These are phyloP conservation scores for Orthochromis indermauri DNA, from an alignment of 2,113 vertebrate genomes.

Conservation along the genomic window DNA sequence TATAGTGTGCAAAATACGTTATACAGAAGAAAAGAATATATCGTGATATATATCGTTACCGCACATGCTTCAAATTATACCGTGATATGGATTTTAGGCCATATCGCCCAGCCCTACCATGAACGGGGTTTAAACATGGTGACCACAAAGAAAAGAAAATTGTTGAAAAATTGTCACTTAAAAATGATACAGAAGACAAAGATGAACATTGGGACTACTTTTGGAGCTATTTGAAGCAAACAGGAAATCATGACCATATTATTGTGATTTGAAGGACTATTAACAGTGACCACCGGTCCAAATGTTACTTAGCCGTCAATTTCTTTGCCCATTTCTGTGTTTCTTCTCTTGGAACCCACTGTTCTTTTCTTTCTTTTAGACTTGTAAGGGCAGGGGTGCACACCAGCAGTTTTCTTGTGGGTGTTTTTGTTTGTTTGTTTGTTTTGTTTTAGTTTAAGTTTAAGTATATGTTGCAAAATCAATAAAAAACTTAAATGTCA, in stretches of 20 bases:
- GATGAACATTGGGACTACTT: too few relatives aligned
- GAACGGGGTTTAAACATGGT: not conserved
- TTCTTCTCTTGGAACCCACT: not conserved
- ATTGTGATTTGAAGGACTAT: not conserved
- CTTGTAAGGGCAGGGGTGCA: not conserved
- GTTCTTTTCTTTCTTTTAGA: not conserved
- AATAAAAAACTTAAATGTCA: not conserved
- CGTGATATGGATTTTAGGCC: not conserved
- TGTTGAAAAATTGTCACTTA: too few relatives aligned
- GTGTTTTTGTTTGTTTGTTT: not conserved
- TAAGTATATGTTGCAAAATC: not conserved
- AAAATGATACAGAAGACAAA: too few relatives aligned
- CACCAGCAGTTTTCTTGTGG: not conserved
- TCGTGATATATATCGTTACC: too few relatives aligned
- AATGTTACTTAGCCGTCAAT: not conserved
- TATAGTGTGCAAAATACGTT: too few relatives aligned
- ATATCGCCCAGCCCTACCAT: not conserved
- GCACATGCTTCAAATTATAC: not conserved
- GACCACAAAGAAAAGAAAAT: not conserved
- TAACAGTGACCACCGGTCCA: not conserved
- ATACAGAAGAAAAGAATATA: too few relatives aligned
- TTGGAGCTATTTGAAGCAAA: not conserved
- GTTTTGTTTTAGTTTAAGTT: not conserved
- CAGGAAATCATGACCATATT: not conserved
- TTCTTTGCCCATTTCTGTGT: not conserved